phyloP scores from a whole-genome alignment of 2,888 invertebrate genomes.

The Saturnia pavonia region DNA sequence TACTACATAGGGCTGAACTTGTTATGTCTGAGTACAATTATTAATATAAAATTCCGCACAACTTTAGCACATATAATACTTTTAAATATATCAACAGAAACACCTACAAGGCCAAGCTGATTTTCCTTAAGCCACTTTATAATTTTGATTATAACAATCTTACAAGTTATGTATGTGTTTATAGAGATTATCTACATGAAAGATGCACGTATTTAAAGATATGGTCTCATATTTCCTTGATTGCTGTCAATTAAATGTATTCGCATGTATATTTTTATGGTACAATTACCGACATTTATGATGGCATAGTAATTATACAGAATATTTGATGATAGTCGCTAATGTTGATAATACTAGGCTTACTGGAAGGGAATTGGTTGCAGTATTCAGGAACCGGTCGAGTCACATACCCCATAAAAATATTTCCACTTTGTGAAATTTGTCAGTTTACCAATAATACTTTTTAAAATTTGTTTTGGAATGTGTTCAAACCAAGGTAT shows the following conservation, averaged over 20 bases:
- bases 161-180: slow-evolving; percentile 6
- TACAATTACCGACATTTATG: background rate
- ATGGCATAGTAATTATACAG: too few relatives aligned
- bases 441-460: too few relatives aligned
- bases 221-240: background rate
- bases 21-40: background rate
- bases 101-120: background rate
- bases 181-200: slow-evolving; percentile 12
- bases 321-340: too few relatives aligned
- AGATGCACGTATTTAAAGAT: background rate
- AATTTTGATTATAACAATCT: background rate
- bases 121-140: slow-evolving; percentile 13
- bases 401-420: too few relatives aligned
- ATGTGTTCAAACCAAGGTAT: too few relatives aligned
- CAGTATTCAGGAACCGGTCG: too few relatives aligned
- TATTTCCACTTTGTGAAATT: too few relatives aligned
- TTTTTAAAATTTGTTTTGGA: too few relatives aligned
- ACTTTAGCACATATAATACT: background rate
- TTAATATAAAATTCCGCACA: background rate
- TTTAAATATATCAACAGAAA: background rate
- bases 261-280: background rate
- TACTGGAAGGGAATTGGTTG: too few relatives aligned
- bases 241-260: background rate
- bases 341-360: too few relatives aligned
- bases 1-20: background rate